Evolutionary conservation across 1,140 invertebrate species (phyloP).

Genomic region (Globodera rostochiensis): DNA sequence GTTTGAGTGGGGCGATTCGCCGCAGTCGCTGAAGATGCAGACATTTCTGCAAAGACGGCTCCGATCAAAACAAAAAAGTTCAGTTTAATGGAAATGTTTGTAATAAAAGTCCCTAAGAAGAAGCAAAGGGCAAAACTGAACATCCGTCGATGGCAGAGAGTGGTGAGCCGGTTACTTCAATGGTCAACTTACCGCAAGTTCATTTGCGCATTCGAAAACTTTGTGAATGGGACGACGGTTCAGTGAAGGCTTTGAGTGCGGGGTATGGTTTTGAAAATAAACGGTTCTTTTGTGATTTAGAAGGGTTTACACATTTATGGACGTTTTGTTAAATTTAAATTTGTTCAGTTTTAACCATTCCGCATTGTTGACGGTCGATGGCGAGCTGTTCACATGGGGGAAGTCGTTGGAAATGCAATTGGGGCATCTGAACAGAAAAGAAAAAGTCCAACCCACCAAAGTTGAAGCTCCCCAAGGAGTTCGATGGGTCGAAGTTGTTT

Average conservation of each 20-base stretch:
- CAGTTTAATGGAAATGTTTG: not conserved
- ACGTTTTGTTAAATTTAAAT: not conserved
- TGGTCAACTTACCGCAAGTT: slow-evolving; percentile 29
- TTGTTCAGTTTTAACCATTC: slow-evolving; percentile 71
- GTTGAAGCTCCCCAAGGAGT: slow-evolving; percentile 36
- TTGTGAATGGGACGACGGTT: slow-evolving; percentile 37
- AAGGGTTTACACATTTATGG: too few relatives aligned
- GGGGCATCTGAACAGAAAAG: slow-evolving; percentile 71
- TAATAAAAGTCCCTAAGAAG: not conserved
- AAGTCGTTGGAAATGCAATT: slow-evolving; percentile 76
- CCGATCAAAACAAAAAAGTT: slow-evolving; percentile 30
- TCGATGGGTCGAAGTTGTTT: slow-evolving; percentile 44
- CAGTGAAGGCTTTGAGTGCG: slow-evolving; percentile 68
- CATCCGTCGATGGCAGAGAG: not conserved
- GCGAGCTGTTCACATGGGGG: slow-evolving; percentile 75
- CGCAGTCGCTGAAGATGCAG: slow-evolving; percentile 48
- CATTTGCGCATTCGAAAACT: slow-evolving; percentile 40
- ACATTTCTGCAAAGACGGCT: slow-evolving; percentile 28
- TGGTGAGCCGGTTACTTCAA: not conserved
- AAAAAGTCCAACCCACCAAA: slow-evolving; percentile 57
- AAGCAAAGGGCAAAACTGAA: slow-evolving; percentile 18
- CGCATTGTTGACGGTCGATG: slow-evolving; percentile 73
- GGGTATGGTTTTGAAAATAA: slow-evolving; percentile 64
- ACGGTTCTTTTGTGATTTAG: too few relatives aligned
- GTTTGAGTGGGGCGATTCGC: slow-evolving; percentile 50